phyloP scores from a whole-genome alignment of 2,113 vertebrate genomes.

The Rynchops niger region DNA sequence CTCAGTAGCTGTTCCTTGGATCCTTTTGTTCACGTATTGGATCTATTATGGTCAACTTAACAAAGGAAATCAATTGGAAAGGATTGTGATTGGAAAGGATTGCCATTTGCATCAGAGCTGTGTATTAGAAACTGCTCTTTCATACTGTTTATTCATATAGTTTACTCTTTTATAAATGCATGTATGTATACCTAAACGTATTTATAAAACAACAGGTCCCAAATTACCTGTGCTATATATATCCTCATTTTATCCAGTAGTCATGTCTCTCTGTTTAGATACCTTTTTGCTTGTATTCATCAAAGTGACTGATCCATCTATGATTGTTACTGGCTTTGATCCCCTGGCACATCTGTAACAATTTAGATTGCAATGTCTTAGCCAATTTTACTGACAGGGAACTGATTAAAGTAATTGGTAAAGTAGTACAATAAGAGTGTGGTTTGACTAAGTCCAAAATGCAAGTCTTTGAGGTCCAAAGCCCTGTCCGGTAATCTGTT shows the following conservation, averaged over 20 bases:
- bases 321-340: not conserved
- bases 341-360: not conserved
- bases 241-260: not conserved
- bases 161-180: not conserved
- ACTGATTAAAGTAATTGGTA: not conserved
- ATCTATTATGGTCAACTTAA: not conserved
- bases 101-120: not conserved
- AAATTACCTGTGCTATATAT: not conserved
- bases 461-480: not conserved
- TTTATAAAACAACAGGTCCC: not conserved
- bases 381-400: not conserved
- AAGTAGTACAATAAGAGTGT: not conserved
- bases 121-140: not conserved
- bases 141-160: not conserved
- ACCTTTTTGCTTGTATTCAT: not conserved
- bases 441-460: not conserved
- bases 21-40: not conserved
- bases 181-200: not conserved
- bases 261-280: not conserved
- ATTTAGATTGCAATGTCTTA: not conserved
- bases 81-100: not conserved
- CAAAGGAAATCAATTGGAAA: conserved; percentile 11
- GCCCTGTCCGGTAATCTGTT: not conserved
- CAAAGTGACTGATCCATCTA: not conserved
- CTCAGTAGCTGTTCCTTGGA: not conserved